Evolutionary conservation across 1,140 invertebrate genomes (phyloP).

Genomic region (Diuraphis noxia): DNA sequence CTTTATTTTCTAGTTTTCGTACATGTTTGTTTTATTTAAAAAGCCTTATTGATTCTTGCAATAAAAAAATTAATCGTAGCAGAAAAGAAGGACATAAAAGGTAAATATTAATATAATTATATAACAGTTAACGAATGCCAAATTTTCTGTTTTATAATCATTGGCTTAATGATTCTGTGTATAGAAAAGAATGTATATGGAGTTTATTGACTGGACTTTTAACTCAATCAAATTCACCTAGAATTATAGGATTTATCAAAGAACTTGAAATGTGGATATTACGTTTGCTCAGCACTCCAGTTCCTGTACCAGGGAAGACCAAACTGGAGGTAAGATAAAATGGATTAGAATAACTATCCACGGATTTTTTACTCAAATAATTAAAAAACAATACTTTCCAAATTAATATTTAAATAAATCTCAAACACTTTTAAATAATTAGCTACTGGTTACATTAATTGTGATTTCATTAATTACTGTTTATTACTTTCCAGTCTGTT

Average conservation of each 20-base stretch:
- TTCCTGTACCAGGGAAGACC: constrained; percentile 96
- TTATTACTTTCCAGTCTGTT: not conserved
- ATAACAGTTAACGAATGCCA: not conserved
- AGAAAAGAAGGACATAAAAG: not conserved
- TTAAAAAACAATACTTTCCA: not conserved
- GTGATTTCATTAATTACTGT: not conserved
- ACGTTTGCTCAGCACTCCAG: constrained; percentile 90
- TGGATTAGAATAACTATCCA: not conserved
- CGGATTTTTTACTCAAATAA: not conserved
- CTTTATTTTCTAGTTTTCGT: constrained; percentile 96
- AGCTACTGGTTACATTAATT: not conserved
- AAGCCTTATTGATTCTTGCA: constrained; percentile 94
- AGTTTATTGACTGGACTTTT: constrained; percentile 76
- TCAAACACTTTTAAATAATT: not conserved
- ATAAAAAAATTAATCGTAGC: constrained; percentile 72
- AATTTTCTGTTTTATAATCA: not conserved
- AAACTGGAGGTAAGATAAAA: constrained; percentile 76
- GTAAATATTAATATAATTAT: not conserved
- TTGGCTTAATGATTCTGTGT: constrained; percentile 54
- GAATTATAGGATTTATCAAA: constrained; percentile 91
- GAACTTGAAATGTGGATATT: constrained; percentile 99
- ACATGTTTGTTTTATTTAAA: constrained; percentile 95
- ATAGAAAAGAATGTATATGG: constrained; percentile 88
- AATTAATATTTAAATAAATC: not conserved
- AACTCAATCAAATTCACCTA: constrained; percentile 77